These are phyloP conservation scores for Drosophila elegans DNA, from an alignment of 1,140 invertebrate genomes.

Conservation along the genomic window DNA sequence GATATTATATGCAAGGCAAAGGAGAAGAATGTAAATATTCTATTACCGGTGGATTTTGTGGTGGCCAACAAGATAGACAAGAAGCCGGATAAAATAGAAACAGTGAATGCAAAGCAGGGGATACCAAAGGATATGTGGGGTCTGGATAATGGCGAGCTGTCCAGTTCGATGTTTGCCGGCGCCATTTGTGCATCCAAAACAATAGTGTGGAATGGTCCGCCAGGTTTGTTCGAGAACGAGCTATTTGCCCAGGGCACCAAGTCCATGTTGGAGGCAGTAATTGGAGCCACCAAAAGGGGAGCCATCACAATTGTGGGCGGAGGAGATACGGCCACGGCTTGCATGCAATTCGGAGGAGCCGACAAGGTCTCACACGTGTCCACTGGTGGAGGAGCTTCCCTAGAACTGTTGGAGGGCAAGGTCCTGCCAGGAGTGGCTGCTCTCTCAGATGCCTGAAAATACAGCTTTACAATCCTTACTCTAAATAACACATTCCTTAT, in stretches of 20 bases:
- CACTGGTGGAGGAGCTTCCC: constrained; percentile 98
- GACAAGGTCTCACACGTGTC: constrained; percentile 99
- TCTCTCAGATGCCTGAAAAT: constrained; percentile 88
- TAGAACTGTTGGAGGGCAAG: constrained; percentile 97
- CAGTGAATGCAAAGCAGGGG: constrained; percentile 89
- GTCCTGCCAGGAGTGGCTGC: constrained; percentile 95
- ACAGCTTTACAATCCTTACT: not conserved
- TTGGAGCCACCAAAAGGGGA: constrained; percentile 91
- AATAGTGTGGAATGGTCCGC: constrained; percentile 99
- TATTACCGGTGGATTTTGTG: constrained; percentile 98
- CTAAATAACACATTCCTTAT: too few relatives aligned
- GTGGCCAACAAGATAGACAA: constrained; percentile 98
- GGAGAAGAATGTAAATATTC: constrained; percentile 95
- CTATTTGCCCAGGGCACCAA: constrained; percentile 97
- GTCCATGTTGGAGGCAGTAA: constrained; percentile 96
- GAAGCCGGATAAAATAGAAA: constrained; percentile 91
- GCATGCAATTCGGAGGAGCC: constrained; percentile 97
- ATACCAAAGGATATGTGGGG: constrained; percentile 97
- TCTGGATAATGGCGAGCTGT: constrained; percentile 96
- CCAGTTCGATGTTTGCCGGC: constrained; percentile 90
- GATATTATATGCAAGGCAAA: constrained; percentile 96
- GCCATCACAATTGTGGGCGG: constrained; percentile 96
- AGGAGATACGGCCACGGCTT: constrained; percentile 99
- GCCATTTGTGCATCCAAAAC: constrained; percentile 95
- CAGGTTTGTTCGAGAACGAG: constrained; percentile 98